Base-by-base conservation (phyloP, 1,140 invertebrate genomes). In the Lithobius niger region DNA sequence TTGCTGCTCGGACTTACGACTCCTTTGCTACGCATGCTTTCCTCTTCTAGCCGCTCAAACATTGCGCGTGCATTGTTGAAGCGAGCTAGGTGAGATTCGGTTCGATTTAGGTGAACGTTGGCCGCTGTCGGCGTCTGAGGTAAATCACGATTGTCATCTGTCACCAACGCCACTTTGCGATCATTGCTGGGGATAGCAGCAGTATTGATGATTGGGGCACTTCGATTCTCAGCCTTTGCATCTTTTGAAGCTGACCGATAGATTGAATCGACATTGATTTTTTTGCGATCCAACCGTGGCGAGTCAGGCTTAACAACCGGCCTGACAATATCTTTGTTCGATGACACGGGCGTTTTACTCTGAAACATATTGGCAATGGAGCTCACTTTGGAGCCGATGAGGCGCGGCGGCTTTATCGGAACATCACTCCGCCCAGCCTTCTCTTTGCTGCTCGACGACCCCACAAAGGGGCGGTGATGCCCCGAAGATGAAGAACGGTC, bases 11-110 rank as follows among this genome's bases (percentile, higher is more conserved):
- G 22, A 36, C 43, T 51, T 19, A 51, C 1, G 31, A 25, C n/a
- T 26, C 40, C 19, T 80, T 81, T 48, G 16, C 13, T 13, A 2
- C 47, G 44, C 52, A 40, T 43, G 25, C 44, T 49, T 61, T 86
- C 82, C 56, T 84, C 82, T 22, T 88, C 88, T 54, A 95, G 75
- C 65, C 91, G 90, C 69, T 94, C 90, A 71, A 96, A 95, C 22
- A 96, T 76, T 24, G 90, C 90, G 27, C 88, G 75, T 0, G 91
- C 91, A 69, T 86, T 90, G 66, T 93, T 93, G 70, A 96, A 95
- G 48, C 91, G 74, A 18, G 86, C 82, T 58, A 90, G 79, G 67
- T 91, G 87, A 58, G 86, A 89, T 72, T 92, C 88, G 2, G 86
- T 87, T 50, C 88, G 76, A n/a, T 36, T 48, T 24, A 55, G 21